Evolutionary conservation across 2,888 invertebrate genomes (phyloP), one percentile per base, ranked within the genome.

Genomic region (Pseudococcus jackbeardsleyi): DNA sequence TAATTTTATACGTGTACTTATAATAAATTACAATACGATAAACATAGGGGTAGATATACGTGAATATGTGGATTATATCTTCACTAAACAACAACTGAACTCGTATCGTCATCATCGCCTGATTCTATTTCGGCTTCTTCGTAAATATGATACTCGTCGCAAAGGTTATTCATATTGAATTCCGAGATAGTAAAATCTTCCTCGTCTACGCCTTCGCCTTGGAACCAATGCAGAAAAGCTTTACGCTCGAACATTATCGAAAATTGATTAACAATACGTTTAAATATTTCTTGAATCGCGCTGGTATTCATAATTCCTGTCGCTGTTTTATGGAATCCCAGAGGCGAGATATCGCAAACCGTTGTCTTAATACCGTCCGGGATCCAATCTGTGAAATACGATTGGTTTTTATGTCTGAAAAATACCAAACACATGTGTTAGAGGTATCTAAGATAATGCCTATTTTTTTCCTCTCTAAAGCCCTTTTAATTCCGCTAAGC

Each of bases 151-250:
- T 88, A 88, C 42, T 88, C 88, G n/a, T 88, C 84, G 84, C 84
- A 84, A 33, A 88, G 48, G 59, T 88, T 84, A 64, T 88, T 54
- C 64, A 85, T 50, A 46, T 85, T 88, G 48, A 42, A 59, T 88
- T 88, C 64, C n/a, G 88, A 88, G 26, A 88, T 79, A n/a, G 48
- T 68, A n/a, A 90, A 96, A 91, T 96, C 96, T 0, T 95, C 95
- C 91, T 95, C 95, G 90, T 95, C 95, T 95, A 96, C 96, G 48
- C 96, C 96, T 91, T 96, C 95, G 77, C 95, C 95, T 79, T 94
- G 95, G 90, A 92, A 92, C 94, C 94, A 94, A 91, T 94, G 94
- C 86, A 94, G 93, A 91, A 94, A 94, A 82, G 94, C 94, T 77
- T 93, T 84, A 7, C 84, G 84, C 46, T 88, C 84, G 85, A 84